phyloP scores from a whole-genome alignment of 2,888 invertebrate genomes.

The Ichneumoninae sp. region DNA sequence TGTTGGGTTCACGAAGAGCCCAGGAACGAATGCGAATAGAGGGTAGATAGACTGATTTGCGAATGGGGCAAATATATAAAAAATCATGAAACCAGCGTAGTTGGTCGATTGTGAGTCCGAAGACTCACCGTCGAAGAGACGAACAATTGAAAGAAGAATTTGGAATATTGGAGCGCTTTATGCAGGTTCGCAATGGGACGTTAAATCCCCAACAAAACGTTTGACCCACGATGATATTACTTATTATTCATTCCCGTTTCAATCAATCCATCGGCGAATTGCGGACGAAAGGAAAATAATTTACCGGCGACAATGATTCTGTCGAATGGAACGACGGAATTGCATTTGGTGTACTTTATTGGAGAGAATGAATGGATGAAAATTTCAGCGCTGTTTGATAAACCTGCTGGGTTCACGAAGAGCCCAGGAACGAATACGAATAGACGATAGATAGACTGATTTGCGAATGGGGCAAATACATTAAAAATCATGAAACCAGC shows the following conservation, averaged over 20 bases:
- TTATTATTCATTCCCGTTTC: not conserved
- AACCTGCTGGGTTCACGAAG: not conserved
- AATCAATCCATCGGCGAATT: not conserved
- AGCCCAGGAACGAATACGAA: too few relatives aligned
- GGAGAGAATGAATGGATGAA: not conserved
- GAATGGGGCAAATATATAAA: not conserved
- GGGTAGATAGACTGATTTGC: not conserved
- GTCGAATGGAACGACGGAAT: conserved; percentile 20
- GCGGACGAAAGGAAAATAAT: conserved; percentile 6
- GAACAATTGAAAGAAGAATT: not conserved
- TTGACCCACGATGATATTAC: not conserved
- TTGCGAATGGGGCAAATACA: too few relatives aligned
- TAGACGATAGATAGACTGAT: too few relatives aligned
- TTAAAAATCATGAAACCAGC: too few relatives aligned
- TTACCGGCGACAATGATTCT: conserved; percentile 27
- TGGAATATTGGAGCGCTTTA: too few relatives aligned
- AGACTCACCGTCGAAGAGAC: not conserved
- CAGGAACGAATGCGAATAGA: not conserved
- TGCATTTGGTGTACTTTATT: not conserved
- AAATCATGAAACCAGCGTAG: not conserved
- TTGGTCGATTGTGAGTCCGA: not conserved
- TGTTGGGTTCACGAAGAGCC: not conserved
- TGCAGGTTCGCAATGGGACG: too few relatives aligned
- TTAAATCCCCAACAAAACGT: not conserved
- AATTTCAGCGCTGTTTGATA: not conserved